phyloP scores from a whole-genome alignment of 2,113 vertebrate species.

The Paradoxurus hermaphroditus region DNA sequence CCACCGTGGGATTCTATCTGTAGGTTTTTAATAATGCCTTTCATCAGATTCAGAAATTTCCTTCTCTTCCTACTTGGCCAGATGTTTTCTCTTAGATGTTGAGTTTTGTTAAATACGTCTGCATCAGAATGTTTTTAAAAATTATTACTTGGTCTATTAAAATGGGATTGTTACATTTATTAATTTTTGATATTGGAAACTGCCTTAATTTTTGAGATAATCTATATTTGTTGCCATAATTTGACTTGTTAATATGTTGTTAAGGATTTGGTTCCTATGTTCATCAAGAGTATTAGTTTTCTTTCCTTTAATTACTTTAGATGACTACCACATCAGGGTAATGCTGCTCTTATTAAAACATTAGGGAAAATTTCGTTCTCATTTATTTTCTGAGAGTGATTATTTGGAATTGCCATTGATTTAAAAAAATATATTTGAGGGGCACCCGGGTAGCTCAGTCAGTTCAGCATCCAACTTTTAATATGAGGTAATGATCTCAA shows the following conservation, averaged over 20 bases:
- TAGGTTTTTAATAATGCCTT: neutral
- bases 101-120: neutral
- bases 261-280: neutral
- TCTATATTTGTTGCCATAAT: neutral
- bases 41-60: neutral
- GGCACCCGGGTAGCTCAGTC: no score
- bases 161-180: neutral
- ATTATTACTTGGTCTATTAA: neutral
- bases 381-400: neutral
- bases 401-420: neutral
- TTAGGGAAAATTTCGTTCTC: neutral
- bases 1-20: neutral
- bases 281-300: neutral
- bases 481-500: no score
- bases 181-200: neutral
- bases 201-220: neutral
- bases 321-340: neutral
- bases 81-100: neutral
- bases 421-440: neutral
- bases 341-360: neutral
- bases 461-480: no score
- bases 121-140: neutral
- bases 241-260: neutral
- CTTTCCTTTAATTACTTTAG: neutral
- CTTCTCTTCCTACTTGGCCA: neutral